These are phyloP conservation scores for Ennomos fuscantarius DNA, from an alignment of 2,888 invertebrate species.

Conservation along the genomic window DNA sequence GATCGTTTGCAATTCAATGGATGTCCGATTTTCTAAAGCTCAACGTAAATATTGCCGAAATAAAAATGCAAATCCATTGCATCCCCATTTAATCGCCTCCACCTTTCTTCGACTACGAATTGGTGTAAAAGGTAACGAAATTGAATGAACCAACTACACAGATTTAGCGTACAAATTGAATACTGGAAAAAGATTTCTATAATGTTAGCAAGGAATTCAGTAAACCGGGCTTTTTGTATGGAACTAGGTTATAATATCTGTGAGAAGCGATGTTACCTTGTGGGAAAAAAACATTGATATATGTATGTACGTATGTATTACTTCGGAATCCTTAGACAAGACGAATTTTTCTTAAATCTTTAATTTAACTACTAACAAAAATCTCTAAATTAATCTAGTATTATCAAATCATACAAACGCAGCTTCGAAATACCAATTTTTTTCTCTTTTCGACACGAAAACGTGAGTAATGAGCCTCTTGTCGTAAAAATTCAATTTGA, in stretches of 20 bases:
- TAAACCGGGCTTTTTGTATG: too few relatives aligned
- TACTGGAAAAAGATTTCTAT: slow-evolving; percentile 20
- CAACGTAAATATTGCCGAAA: too few relatives aligned
- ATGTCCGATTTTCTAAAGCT: too few relatives aligned
- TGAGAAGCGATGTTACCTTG: too few relatives aligned
- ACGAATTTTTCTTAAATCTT: too few relatives aligned
- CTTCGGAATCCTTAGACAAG: too few relatives aligned
- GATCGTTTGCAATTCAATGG: too few relatives aligned
- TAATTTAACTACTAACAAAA: slow-evolving; percentile 6
- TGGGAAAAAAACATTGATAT: too few relatives aligned
- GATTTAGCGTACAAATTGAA: slow-evolving; percentile 10
- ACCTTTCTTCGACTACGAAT: not conserved
- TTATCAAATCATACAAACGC: slow-evolving; percentile 6
- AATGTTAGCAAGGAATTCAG: slow-evolving; percentile 13
- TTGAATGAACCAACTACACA: slow-evolving; percentile 7
- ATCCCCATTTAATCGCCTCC: too few relatives aligned
- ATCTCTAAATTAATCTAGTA: slow-evolving; percentile 3
- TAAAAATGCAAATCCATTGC: too few relatives aligned
- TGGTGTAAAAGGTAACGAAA: not conserved
- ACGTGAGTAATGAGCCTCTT: slow-evolving; percentile 35
- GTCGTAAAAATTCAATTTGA: slow-evolving; percentile 43
- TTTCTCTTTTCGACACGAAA: slow-evolving; percentile 24
- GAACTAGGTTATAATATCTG: too few relatives aligned
- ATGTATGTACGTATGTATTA: too few relatives aligned
- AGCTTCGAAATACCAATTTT: slow-evolving; percentile 10